These are phyloP conservation scores for Enoplosus armatus DNA, from an alignment of 2,797 vertebrate species.

Conservation along the genomic window DNA sequence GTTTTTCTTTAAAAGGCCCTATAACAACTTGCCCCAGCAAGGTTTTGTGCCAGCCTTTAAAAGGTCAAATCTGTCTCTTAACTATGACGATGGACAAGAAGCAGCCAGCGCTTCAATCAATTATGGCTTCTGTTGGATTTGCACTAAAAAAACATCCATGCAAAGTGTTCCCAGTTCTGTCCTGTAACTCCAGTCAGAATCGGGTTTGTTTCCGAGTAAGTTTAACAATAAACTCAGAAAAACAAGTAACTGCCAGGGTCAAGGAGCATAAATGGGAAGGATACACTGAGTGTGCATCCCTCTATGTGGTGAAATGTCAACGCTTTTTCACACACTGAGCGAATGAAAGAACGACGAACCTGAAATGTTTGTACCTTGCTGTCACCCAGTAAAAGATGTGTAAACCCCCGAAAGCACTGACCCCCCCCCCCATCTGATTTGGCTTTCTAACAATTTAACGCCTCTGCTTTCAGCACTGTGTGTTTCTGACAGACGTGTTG, in stretches of 20 bases:
- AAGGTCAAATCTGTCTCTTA: conserved; percentile 1
- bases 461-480: conserved; percentile 25
- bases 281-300: background rate
- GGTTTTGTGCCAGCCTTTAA: background rate
- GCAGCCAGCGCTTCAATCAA: background rate
- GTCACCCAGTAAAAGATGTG: conserved; percentile 18
- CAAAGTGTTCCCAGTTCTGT: no score
- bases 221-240: no score
- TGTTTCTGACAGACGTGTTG: conserved; percentile 18
- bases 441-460: conserved; percentile 15
- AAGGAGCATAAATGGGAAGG: no score
- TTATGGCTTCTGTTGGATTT: no score
- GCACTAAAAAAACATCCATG: no score
- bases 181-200: no score
- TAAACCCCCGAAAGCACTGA: conserved; percentile 22
- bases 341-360: background rate
- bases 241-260: no score
- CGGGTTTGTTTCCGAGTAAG: no score
- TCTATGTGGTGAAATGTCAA: no score
- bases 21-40: background rate
- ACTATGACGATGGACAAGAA: background rate
- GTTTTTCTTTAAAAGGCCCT: background rate
- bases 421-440: conserved; percentile 15
- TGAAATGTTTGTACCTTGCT: background rate
- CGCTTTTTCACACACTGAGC: background rate